phyloP scores from a whole-genome alignment of 2,888 invertebrate genomes.

The Villa cingulata region DNA sequence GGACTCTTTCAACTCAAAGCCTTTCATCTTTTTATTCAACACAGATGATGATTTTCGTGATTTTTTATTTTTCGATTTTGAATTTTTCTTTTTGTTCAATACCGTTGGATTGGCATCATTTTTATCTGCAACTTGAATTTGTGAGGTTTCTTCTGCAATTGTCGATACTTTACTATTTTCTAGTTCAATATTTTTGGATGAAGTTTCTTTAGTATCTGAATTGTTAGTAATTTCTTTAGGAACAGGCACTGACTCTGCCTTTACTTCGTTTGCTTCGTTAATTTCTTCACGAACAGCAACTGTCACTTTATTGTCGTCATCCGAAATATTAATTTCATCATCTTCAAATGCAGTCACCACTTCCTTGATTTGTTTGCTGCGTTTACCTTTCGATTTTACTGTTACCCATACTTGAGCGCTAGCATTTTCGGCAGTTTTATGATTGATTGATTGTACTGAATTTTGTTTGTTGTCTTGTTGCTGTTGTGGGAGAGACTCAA shows the following conservation, averaged over 20 bases:
- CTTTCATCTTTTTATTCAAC: conserved; percentile 5
- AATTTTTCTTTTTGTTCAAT: background rate
- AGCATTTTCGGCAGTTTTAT: background rate
- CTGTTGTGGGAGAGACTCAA: background rate
- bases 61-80: background rate
- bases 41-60: conserved; percentile 1
- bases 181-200: too few relatives aligned
- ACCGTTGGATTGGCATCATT: too few relatives aligned
- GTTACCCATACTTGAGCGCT: conserved; percentile 10
- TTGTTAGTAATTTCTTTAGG: too few relatives aligned
- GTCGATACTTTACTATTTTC: too few relatives aligned
- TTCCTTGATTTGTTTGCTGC: conserved; percentile 4
- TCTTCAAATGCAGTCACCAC: background rate
- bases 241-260: too few relatives aligned
- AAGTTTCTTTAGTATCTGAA: too few relatives aligned
- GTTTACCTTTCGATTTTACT: conserved; percentile 12
- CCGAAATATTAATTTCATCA: too few relatives aligned
- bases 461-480: background rate
- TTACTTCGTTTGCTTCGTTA: too few relatives aligned
- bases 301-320: too few relatives aligned
- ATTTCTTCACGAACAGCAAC: too few relatives aligned
- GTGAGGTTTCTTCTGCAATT: too few relatives aligned
- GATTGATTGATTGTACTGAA: background rate
- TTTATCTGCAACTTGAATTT: too few relatives aligned
- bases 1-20: conserved; percentile 1